These are phyloP conservation scores for Rhopilema esculentum DNA, from an alignment of 30 jellyfish, hydroid and myxozoan species.

Conservation along the genomic window DNA sequence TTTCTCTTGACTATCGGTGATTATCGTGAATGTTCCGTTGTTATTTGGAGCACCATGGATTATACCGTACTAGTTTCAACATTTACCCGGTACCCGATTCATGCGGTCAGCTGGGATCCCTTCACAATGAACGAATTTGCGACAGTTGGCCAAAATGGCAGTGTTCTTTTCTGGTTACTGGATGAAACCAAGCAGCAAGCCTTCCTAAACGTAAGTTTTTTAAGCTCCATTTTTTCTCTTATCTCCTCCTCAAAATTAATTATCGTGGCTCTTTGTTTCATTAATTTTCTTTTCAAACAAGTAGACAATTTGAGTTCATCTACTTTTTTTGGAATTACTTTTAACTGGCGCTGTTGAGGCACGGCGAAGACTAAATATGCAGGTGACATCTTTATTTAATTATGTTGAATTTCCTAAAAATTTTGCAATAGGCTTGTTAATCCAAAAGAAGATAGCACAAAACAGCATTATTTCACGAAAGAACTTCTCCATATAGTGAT, in stretches of 20 bases:
- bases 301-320: no score
- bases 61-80: slow-evolving; percentile 66
- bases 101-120: slow-evolving; percentile 89
- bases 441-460: no score
- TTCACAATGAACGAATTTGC: slow-evolving; percentile 85
- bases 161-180: slow-evolving; percentile 82
- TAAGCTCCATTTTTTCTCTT: neutral
- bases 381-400: neutral
- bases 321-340: no score
- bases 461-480: no score
- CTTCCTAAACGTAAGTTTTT: slow-evolving; percentile 53
- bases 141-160: slow-evolving; percentile 89
- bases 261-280: no score
- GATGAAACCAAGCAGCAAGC: slow-evolving; percentile 75
- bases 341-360: no score
- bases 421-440: no score
- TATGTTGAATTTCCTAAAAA: neutral
- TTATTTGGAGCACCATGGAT: slow-evolving; percentile 79
- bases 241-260: neutral
- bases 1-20: slow-evolving; percentile 80
- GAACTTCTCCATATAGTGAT: no score
- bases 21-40: slow-evolving; percentile 85
- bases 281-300: no score
- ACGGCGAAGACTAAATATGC: neutral
- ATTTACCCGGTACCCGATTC: slow-evolving; percentile 77